Evolutionary conservation across 2,113 vertebrate species (phyloP).

Genomic region (Furnarius figulus): DNA sequence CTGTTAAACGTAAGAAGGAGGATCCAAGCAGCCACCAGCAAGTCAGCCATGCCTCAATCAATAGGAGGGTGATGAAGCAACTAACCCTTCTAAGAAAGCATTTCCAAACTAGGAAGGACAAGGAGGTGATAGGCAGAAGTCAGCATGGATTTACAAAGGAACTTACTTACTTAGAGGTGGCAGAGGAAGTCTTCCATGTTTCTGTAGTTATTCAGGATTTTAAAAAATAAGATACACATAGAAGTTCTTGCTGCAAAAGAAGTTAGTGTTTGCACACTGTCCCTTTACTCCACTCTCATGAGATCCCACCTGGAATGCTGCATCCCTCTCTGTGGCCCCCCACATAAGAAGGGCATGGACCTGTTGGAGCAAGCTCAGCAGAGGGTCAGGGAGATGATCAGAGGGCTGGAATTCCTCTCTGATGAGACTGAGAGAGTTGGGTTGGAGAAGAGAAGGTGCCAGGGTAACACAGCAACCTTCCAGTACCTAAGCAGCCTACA

Average conservation of each 20-base stretch:
- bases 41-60: not conserved
- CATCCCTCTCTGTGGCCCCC: not conserved
- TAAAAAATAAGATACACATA: not conserved
- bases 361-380: not conserved
- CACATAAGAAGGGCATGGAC: not conserved
- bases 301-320: not conserved
- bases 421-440: fast-evolving
- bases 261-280: not conserved
- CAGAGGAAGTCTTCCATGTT: not conserved
- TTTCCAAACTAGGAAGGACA: not conserved
- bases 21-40: not conserved
- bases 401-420: not conserved
- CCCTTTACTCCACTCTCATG: not conserved
- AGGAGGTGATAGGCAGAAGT: not conserved
- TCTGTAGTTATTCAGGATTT: not conserved
- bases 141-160: not conserved
- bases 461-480: not conserved
- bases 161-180: not conserved
- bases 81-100: not conserved
- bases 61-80: not conserved
- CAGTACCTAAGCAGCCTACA: not conserved
- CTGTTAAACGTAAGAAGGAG: not conserved
- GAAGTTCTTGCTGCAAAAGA: not conserved
- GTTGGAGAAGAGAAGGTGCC: not conserved
- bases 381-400: not conserved